Conservation (phyloP, 2,113 vertebrate genomes). For the Oncorhynchus nerka region DNA sequence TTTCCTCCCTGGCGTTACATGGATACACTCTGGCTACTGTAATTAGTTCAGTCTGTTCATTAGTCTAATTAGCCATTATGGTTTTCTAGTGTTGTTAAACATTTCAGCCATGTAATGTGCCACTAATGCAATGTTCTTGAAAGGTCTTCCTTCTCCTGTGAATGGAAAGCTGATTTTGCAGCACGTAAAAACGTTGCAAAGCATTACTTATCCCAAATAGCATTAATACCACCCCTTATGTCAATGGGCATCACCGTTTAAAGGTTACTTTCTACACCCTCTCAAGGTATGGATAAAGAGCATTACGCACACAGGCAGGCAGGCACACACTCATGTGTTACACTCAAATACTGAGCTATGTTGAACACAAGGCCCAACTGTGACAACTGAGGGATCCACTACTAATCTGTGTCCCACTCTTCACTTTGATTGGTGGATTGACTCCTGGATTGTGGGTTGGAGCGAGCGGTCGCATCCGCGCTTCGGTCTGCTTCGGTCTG, state of each 20-base stretch:
- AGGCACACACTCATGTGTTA: neutral
- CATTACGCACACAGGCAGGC: too few relatives aligned
- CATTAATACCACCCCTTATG: neutral
- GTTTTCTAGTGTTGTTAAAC: constrained; percentile 41
- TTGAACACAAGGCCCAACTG: too few relatives aligned
- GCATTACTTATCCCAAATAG: too few relatives aligned
- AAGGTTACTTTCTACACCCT: neutral
- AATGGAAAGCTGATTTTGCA: neutral
- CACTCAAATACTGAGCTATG: too few relatives aligned
- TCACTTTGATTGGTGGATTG: too few relatives aligned
- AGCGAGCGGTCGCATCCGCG: too few relatives aligned
- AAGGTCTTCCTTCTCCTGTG: constrained; percentile 3
- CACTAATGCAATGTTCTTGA: constrained; percentile 47
- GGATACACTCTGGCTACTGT: constrained; percentile 60
- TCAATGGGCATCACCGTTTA: neutral
- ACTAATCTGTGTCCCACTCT: too few relatives aligned
- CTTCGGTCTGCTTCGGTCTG: too few relatives aligned
- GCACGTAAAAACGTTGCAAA: neutral
- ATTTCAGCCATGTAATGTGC: constrained; percentile 58
- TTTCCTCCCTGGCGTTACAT: constrained; percentile 49
- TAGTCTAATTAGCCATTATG: constrained; percentile 67
- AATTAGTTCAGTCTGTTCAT: constrained; percentile 75
- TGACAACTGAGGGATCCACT: too few relatives aligned
- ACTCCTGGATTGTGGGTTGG: too few relatives aligned
- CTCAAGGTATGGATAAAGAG: neutral